A percentile compares a stretch with the other conserved stretches of the same genome.
Conservation (phyloP, 2,888 invertebrate species). For the Fragum fragum region DNA sequence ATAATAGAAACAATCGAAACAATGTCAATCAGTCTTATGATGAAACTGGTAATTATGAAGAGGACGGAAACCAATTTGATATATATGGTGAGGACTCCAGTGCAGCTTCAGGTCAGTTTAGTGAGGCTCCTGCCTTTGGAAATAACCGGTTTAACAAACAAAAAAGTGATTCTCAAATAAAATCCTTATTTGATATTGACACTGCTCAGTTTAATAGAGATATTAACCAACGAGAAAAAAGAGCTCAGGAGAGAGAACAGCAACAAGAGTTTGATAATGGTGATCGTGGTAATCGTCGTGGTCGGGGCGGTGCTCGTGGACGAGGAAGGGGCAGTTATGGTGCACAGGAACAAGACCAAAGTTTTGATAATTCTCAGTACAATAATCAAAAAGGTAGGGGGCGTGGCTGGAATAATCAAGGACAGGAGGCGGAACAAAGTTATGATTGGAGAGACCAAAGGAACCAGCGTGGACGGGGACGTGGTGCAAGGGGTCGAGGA, state of each 20-base stretch:
- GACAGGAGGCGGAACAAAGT: not conserved
- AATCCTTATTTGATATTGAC: slow-evolving; percentile 4
- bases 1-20: slow-evolving; percentile 1
- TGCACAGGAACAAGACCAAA: slow-evolving; percentile 20
- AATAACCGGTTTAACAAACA: not conserved
- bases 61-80: not conserved
- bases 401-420: not conserved
- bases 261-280: slow-evolving; percentile 19
- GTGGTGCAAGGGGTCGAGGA: slow-evolving; percentile 26
- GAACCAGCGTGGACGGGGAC: slow-evolving; percentile 14
- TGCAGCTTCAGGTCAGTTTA: not conserved
- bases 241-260: slow-evolving; percentile 15
- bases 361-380: slow-evolving; percentile 12
- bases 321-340: slow-evolving; percentile 1
- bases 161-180: not conserved
- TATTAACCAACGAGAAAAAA: slow-evolving; percentile 16
- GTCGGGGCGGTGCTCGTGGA: slow-evolving; percentile 4
- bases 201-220: slow-evolving; percentile 24
- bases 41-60: not conserved
- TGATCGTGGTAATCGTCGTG: slow-evolving; percentile 2
- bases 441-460: not conserved
- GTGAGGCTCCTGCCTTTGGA: not conserved
- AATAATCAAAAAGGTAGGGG: not conserved
- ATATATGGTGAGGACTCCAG: not conserved
- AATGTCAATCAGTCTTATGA: not conserved